Base-by-base conservation (phyloP, 2,888 invertebrate genomes). In the Augochlorella aurata region DNA sequence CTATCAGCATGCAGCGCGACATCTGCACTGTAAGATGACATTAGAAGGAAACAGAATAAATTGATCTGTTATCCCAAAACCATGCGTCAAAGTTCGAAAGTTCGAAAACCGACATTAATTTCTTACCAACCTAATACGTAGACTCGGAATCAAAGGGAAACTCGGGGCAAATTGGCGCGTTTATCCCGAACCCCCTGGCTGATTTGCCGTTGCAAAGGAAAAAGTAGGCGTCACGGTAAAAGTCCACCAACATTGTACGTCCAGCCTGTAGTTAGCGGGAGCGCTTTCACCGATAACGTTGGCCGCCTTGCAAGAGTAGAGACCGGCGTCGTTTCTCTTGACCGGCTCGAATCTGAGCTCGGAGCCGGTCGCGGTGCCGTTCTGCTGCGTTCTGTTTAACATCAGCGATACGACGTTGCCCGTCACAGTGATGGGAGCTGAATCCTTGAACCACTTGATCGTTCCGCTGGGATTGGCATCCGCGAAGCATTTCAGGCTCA, bases 291-390 rank as follows among this genome's bases (percentile, higher is more conserved):
- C 97, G 86, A 98, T 97, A 88, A 96, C 95, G 94, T 98, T 98
- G 89, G 96, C 95, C n/a, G 97, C 98, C 79, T 97, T 96, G 93
- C 98, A 98, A 85, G 97, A 96, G 94, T 98, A 98, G 88, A 97
- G 96, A 4, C 98, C 98, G 90, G 97, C 92, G 70, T 94, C 95
- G 54, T 95, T 93, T 47, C 94, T 94, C 84, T 94, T 94, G 74
- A 95, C 95, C 65, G 95, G 95, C 83, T 95, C 94, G 89, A 95
- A 94, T 90, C 94, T 94, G 52, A 94, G 88, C 78, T 94, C 93
- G 52, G 94, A 94, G 67, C 92, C 93, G 44, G 93, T 90, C 58
- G 90, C 81, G 52, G 92, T 93, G 24, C 92, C 89, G 81, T 92
- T 92, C 29, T 94, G 94, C 91, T 94, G 94, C 82, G 95, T 95